Evolutionary conservation across 2,113 vertebrate species (phyloP), one percentile per base, ranked within the genome.

Genomic region (Mohoua ochrocephala): DNA sequence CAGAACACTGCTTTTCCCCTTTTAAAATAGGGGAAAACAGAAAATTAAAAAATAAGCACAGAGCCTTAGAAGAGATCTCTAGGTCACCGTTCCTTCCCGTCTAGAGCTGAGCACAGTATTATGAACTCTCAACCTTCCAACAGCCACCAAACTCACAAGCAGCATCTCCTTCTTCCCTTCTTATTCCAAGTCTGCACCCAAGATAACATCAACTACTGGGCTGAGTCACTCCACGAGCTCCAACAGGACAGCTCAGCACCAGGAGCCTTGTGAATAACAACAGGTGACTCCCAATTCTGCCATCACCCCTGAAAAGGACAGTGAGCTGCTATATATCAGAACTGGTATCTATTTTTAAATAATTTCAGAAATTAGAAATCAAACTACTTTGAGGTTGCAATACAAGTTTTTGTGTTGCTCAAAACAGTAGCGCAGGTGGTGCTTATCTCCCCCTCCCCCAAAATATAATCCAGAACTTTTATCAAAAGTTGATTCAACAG

Each of bases 201-300:
- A 75, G 47, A 6, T 0, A 1, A 31, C 39, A 63, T 4, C 1
- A 4, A 4, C 28, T 9, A 7, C 73, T n/a, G 54, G 28, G 26
- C 37, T 3, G 0, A 30, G 31, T 20, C 37, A 37, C 17, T 27
- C 17, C 49, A 28, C 0, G 5, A 39, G 33, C 45, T 60, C 31
- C 42, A 47, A 8, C 0, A 44, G 21, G 23, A 69, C 31, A 83
- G 71, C 47, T 83, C 47, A 39, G 57, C 77, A 61, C n/a, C 59
- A 13, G 3, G 16, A 75, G 22, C 67, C 65, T 8, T 18, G 24
- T 2, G 56, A 45, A 0, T 26, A 61, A 31, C 35, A 65, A 27
- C 24, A 61, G 13, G 0, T 2, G 79, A 35, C 9, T 39, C 50
- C 30, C 70, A 61, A 4, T 33, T n/a, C 47, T 52, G 39, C 18